Conservation (phyloP, 2,113 vertebrate genomes). For the Tamias sibiricus region DNA sequence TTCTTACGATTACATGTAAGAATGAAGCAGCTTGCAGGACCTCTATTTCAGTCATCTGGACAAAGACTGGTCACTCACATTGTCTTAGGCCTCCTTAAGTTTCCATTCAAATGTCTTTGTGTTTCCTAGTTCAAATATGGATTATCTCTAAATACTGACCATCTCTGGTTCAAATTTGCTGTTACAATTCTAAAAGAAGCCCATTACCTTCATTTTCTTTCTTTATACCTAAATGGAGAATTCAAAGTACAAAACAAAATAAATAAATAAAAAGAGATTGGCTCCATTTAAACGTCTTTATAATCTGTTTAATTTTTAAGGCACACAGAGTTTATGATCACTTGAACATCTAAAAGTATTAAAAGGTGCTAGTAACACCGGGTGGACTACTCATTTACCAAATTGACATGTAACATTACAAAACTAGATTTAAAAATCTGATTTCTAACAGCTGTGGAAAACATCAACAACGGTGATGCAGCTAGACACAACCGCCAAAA, state of each 20-base stretch:
- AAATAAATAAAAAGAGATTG: too few relatives aligned
- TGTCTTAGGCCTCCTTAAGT: neutral
- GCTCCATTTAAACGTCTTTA: conserved; percentile 18
- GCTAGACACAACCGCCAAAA: neutral
- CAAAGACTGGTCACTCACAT: neutral
- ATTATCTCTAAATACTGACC: neutral
- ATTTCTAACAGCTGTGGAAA: neutral
- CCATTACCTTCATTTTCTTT: neutral
- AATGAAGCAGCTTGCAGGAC: neutral
- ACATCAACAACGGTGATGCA: fast-evolving
- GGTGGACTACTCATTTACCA: neutral
- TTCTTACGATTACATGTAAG: too few relatives aligned
- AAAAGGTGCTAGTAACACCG: neutral
- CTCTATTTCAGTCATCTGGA: neutral
- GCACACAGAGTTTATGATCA: neutral
- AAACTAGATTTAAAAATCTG: neutral
- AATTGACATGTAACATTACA: neutral
- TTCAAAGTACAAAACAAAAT: neutral
- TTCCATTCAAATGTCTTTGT: neutral
- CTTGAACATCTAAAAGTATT: neutral
- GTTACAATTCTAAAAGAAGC: neutral
- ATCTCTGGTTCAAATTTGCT: neutral
- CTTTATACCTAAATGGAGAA: neutral
- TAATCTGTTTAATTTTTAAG: conserved; percentile 56
- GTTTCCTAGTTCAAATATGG: neutral